Base-by-base conservation (phyloP, 1,140 invertebrate genomes). In the Chironomus striatipennis region DNA sequence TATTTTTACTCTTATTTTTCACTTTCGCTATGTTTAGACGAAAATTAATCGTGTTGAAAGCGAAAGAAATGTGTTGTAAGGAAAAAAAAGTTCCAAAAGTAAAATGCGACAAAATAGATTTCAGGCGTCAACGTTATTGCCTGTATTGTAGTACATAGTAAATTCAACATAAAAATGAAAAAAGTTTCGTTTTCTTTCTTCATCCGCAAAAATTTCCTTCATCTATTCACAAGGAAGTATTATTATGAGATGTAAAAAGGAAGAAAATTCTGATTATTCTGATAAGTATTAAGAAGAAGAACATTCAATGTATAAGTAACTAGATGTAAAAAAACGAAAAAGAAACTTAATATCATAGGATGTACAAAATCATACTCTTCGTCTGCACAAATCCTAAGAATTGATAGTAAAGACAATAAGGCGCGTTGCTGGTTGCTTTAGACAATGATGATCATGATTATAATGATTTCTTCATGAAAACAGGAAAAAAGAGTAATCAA, bases 401-500 rank as follows among this genome's bases (percentile, higher is more conserved):
- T 18, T 70, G 65, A 70, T 70, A 70, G 17, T 70, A 70, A 70
- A 70, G 65, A 70, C 65, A 70, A 70, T 70, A 70, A 20, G 65
- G 65, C 65, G 65, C 65, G 65, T 67, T 67, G n/a, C 17, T 70
- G 20, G n/a, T 12, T 57, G 18, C 4, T 6, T 70, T 70, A 21
- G 65, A 70, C 65, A 18, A 21, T 20, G 65, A 70, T 57, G 47
- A 57, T 57, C n/a, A 57, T 57, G 47, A 34, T 34, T 34, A 34
- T 34, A 34, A 34, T 57, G 47, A 57, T 57, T 12, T 2, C 24
- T 5, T 57, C 12, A 57, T 57, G 12, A 57, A 10, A 70, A 21
- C 20, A 70, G 18, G 64, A n/a, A 57, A 57, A 57, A 57, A 12
- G 10, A 57, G 47, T 12, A 12, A 57, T 57, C 47, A n/a, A 57